Conservation (phyloP, 2,797 vertebrate species). For the Myotis daubentonii region DNA sequence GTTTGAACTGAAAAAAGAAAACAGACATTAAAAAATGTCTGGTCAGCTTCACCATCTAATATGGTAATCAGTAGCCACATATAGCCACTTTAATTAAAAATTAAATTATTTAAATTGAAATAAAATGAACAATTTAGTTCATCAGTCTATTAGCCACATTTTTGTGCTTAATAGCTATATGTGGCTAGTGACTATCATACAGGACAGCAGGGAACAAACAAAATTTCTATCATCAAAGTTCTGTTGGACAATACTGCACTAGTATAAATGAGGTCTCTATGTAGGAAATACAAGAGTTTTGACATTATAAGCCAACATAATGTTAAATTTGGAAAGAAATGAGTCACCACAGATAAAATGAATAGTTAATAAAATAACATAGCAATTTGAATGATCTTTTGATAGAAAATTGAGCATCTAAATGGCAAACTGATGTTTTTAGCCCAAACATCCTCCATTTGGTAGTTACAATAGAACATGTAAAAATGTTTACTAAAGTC, state of each 20-base stretch:
- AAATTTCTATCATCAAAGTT: not conserved
- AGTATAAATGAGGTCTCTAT: not conserved
- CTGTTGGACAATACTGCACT: too few relatives aligned
- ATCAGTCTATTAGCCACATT: not conserved
- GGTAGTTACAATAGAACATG: not conserved
- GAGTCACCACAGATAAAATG: not conserved
- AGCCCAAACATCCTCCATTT: not conserved
- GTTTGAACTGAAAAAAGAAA: not conserved
- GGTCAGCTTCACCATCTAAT: not conserved
- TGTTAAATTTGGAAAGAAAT: not conserved
- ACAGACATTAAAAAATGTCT: not conserved
- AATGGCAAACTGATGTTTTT: not conserved
- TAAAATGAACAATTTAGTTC: not conserved
- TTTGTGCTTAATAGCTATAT: not conserved
- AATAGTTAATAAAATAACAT: not conserved
- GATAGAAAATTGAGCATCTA: not conserved
- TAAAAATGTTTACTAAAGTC: not conserved
- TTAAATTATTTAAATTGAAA: not conserved
- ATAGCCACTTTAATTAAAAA: not conserved
- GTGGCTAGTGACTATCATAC: not conserved
- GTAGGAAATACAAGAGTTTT: not conserved
- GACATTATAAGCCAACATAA: not conserved
- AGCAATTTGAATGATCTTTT: not conserved
- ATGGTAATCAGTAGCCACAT: not conserved
- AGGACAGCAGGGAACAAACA: not conserved